Base-by-base conservation (phyloP, 2,113 vertebrate species). In the Rhipidura dahli region DNA sequence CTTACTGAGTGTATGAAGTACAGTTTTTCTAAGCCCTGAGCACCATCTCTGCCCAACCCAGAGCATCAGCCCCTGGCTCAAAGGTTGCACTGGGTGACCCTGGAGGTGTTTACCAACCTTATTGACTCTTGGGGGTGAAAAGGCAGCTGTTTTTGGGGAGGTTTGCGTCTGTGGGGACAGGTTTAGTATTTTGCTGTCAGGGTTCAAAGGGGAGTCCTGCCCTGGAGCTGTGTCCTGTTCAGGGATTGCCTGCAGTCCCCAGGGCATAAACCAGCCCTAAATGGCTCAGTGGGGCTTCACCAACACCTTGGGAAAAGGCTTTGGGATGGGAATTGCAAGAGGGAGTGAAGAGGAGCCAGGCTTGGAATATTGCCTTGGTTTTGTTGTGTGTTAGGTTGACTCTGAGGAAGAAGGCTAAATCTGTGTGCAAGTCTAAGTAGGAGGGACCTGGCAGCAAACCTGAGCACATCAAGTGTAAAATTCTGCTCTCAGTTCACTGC, bases 191-290 rank as follows among this genome's bases (percentile, higher is more conserved):
- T 75, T 83, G 20, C 27, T 76, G 37, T 44, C n/a, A 28, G 39
- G 15, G 7, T 76, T 71, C n/a, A 13, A 35, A 42, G 45, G 7
- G 14, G 9, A 51, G 16, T 10, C 4, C 0, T 0, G 3, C 49
- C 28, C n/a, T 54, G 63, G 26, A 87, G 42, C 53, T 53, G 56
- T 65, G 35, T 75, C 50, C 21, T 22, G n/a, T 54, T 13, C 59
- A 59, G 68, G 35, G 51, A 27, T 49, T 39, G 12, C 47, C 70
- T 42, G 44, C 6, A 2, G 15, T 61, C 18, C 50, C 7, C 37
- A 4, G 6, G 5, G 16, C n/a, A 49, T 11, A 42, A 70, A 59
- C 30, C 53, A 50, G 11, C 35, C n/a, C 30, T 8, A 23, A 69
- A 30, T 10, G 40, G 13, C 33, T 33, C 31, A 6, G 13, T 27